Evolutionary conservation across 37 sponge, comb jelly and placozoan species (phyloP).

Genomic region (Theonella swinhoei): DNA sequence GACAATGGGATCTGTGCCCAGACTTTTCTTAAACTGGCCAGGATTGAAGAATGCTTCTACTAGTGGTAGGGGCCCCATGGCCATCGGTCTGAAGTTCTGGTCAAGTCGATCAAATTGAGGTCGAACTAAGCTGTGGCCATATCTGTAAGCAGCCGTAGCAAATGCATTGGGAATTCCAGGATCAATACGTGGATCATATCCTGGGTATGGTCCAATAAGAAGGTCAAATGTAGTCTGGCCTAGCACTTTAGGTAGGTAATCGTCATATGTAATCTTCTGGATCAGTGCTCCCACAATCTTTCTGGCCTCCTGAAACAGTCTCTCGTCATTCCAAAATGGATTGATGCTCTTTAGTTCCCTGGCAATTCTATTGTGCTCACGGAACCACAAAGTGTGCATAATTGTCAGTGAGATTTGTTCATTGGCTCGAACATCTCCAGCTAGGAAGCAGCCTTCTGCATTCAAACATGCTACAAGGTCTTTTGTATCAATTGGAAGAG

Average conservation of each 20-base stretch:
- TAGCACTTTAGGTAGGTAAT: conserved; percentile 86
- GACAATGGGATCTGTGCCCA: conserved; percentile 76
- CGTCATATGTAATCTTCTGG: conserved; percentile 83
- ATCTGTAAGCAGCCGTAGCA: conserved; percentile 89
- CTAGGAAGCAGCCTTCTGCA: conserved; percentile 54
- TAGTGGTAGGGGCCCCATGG: conserved; percentile 59
- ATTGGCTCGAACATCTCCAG: conserved; percentile 88
- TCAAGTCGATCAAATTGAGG: conserved; percentile 70
- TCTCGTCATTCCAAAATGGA: conserved; percentile 86
- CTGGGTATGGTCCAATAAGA: conserved; percentile 64
- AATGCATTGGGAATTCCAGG: conserved; percentile 70
- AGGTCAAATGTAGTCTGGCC: conserved; percentile 43
- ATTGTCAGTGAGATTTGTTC: conserved; percentile 86
- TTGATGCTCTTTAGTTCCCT: conserved; percentile 60
- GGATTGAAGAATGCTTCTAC: conserved; percentile 74
- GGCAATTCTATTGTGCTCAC: conserved; percentile 97
- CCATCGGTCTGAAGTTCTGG: conserved; percentile 29
- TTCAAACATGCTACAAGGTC: conserved; percentile 1
- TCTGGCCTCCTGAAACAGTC: conserved; percentile 85
- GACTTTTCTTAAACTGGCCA: conserved; percentile 40
- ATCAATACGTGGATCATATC: conserved; percentile 69
- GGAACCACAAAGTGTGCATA: conserved; percentile 96
- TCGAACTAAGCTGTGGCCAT: conserved; percentile 85
- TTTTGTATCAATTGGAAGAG: conserved; percentile 19
- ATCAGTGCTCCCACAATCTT: conserved; percentile 85